Percentiles rank a stretch among this genome's conserved stretches.
These are phyloP conservation scores for Phocoena sinus DNA, from an alignment of 2,113 vertebrate species.

Conservation along the genomic window DNA sequence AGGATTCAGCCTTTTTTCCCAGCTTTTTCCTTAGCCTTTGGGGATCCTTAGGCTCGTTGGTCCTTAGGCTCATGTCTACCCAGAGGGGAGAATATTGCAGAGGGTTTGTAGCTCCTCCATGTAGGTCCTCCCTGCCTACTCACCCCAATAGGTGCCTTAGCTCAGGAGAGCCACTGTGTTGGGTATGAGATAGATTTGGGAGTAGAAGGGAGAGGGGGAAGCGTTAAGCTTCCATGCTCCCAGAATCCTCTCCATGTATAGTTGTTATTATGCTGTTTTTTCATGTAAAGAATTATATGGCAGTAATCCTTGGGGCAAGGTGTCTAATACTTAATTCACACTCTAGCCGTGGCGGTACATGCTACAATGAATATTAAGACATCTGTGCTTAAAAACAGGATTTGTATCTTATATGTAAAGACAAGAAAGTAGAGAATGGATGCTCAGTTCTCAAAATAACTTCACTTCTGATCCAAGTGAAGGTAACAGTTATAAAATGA, in stretches of 20 bases:
- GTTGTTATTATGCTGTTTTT: neutral
- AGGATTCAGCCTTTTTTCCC: neutral
- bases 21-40: neutral
- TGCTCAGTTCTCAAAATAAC: neutral
- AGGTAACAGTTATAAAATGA: neutral
- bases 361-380: neutral
- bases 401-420: neutral
- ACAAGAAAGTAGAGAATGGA: neutral
- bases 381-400: neutral
- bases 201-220: neutral
- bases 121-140: neutral
- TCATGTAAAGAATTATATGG: neutral
- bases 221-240: neutral
- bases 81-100: neutral
- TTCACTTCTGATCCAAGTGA: neutral
- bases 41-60: neutral
- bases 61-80: neutral
- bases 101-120: neutral
- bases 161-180: neutral
- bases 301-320: neutral
- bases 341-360: neutral
- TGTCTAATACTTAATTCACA: neutral
- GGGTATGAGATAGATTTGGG: neutral
- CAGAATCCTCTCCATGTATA: neutral
- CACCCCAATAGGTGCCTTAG: neutral